phyloP scores from a whole-genome alignment of 2,113 vertebrate species.

The Salvelinus alpinus region DNA sequence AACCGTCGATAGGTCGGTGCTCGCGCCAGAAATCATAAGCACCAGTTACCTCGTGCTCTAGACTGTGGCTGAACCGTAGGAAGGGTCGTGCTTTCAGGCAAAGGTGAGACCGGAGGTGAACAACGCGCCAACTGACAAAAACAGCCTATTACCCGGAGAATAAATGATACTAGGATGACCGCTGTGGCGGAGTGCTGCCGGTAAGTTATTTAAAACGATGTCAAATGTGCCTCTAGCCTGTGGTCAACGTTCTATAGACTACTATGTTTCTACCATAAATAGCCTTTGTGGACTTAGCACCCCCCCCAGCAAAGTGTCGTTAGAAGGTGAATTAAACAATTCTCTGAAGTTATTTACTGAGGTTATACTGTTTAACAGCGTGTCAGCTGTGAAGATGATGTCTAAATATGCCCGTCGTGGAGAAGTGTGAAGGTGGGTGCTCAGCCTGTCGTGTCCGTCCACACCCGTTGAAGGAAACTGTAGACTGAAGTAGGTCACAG shows the following conservation, averaged over 20 bases:
- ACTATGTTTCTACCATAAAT: too few relatives aligned
- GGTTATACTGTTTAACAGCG: neutral
- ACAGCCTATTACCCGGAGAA: neutral
- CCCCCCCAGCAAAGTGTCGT: neutral
- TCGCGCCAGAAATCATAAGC: conserved; percentile 28
- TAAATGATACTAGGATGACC: conserved; percentile 8
- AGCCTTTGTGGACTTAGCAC: too few relatives aligned
- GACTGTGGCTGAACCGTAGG: neutral
- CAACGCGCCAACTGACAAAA: neutral
- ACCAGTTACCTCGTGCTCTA: neutral
- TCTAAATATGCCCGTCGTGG: neutral
- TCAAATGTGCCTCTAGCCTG: neutral
- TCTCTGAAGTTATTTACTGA: neutral
- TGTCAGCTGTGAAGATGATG: neutral
- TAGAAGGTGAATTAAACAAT: neutral
- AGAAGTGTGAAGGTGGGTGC: neutral
- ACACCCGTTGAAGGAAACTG: neutral
- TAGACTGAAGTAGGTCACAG: neutral
- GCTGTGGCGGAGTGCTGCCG: conserved; percentile 25
- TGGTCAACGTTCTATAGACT: too few relatives aligned
- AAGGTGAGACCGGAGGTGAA: conserved; percentile 15
- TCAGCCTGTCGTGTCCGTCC: neutral
- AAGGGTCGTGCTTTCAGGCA: conserved; percentile 10
- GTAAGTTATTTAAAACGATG: conserved; percentile 45
- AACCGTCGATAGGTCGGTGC: conserved; percentile 43